phyloP scores from a whole-genome alignment of 2,113 vertebrate genomes.

The Oryzias curvinotus region DNA sequence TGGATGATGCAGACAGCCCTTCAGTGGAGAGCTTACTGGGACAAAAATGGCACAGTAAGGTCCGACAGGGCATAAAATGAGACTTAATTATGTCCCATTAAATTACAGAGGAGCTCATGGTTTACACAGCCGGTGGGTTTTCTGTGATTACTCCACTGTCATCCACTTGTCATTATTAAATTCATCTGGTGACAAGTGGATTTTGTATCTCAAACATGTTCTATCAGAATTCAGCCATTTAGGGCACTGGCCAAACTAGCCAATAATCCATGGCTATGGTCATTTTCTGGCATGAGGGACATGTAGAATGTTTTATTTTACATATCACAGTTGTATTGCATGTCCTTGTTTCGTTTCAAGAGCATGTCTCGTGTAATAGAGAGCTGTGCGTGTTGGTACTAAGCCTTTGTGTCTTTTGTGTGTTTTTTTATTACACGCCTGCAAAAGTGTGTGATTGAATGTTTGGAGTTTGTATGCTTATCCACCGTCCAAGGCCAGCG shows the following conservation, averaged over 20 bases:
- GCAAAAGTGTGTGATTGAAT: conserved; percentile 32
- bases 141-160: not conserved
- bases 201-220: conserved; percentile 19
- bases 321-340: not conserved
- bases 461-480: conserved; percentile 26
- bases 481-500: conserved; percentile 40
- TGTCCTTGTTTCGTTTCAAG: conserved; percentile 1
- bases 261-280: conserved; percentile 50
- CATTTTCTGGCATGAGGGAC: conserved; percentile 23
- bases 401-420: not conserved
- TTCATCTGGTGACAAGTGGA: conserved; percentile 3
- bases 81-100: conserved; percentile 1
- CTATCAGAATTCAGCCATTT: conserved; percentile 30
- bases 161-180: not conserved
- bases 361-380: not conserved
- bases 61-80: not conserved
- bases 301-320: conserved; percentile 3
- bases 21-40: conserved; percentile 1
- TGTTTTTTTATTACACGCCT: conserved; percentile 3
- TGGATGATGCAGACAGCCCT: not conserved
- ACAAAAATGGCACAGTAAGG: not conserved
- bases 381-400: not conserved
- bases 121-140: conserved; percentile 4
- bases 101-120: not conserved
- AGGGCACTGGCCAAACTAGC: conserved; percentile 17